Evolutionary conservation across 2,888 invertebrate genomes (phyloP).

Genomic region (Deroplatys truncata): DNA sequence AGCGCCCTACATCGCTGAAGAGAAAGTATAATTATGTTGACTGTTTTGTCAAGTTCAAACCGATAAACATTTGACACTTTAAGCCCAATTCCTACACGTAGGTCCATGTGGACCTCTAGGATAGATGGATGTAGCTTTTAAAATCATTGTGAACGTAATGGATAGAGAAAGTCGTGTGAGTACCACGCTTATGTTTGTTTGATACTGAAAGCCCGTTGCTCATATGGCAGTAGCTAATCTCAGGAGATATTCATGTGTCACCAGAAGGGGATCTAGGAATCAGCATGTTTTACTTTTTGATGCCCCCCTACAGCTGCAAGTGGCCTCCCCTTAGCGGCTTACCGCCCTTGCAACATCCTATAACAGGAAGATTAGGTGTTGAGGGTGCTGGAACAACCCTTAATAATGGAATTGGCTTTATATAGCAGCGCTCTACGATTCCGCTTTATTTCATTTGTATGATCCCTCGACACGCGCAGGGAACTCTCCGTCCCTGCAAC

Average conservation of each 20-base stretch:
- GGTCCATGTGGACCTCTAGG: no score
- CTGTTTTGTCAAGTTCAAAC: no score
- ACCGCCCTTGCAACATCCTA: background rate
- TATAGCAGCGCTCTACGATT: background rate
- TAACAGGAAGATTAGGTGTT: background rate
- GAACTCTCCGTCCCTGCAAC: background rate
- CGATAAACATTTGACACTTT: no score
- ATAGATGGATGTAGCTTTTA: no score
- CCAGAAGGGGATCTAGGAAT: background rate
- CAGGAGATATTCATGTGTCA: background rate
- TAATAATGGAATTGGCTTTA: conserved; percentile 1
- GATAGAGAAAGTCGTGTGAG: no score
- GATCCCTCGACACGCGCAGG: background rate
- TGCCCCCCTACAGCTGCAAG: background rate
- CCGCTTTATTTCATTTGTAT: conserved; percentile 24
- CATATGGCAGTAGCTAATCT: no score
- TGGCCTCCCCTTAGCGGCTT: background rate
- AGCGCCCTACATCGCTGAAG: no score
- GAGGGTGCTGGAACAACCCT: background rate
- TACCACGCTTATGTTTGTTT: no score
- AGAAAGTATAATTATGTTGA: no score
- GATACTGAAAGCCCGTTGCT: no score
- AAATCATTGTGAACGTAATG: no score
- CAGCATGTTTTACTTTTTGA: background rate
- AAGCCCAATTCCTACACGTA: no score